Conservation (phyloP, 2,888 invertebrate genomes). For the Erebia aethiops region DNA sequence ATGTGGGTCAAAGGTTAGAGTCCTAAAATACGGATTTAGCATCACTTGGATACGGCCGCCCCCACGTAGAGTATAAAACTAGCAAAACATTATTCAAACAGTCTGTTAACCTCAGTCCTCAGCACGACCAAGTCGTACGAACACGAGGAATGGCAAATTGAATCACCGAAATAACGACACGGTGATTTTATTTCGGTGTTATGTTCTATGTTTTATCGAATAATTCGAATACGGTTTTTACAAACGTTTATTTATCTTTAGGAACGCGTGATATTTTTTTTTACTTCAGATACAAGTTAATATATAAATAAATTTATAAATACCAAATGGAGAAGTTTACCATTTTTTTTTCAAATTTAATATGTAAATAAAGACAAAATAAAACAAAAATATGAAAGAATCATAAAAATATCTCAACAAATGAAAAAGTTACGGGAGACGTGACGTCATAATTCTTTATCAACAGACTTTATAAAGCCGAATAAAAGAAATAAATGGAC, state of each 20-base stretch:
- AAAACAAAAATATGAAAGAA: too few relatives aligned
- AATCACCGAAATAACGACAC: slow-evolving; percentile 17
- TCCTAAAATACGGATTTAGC: slow-evolving; percentile 21
- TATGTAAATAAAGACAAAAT: too few relatives aligned
- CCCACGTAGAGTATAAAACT: slow-evolving; percentile 21
- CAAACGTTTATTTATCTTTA: slow-evolving; percentile 2
- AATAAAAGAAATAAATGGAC: too few relatives aligned
- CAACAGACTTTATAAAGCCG: too few relatives aligned
- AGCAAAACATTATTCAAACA: slow-evolving; percentile 21
- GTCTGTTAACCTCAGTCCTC: slow-evolving; percentile 21
- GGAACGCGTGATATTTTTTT: background rate
- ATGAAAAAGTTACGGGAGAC: too few relatives aligned
- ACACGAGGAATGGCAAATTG: slow-evolving; percentile 15
- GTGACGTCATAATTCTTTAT: too few relatives aligned
- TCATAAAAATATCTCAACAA: too few relatives aligned
- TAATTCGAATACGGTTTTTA: background rate
- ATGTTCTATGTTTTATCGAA: slow-evolving; percentile 7
- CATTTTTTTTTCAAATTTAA: too few relatives aligned
- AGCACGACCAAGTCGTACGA: slow-evolving; percentile 6
- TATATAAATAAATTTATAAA: too few relatives aligned
- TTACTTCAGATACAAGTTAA: too few relatives aligned
- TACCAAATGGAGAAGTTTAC: too few relatives aligned
- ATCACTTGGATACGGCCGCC: slow-evolving; percentile 18
- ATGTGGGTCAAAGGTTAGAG: slow-evolving; percentile 20
- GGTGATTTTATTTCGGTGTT: slow-evolving; percentile 14